These are phyloP conservation scores for Thomomys bottae DNA, from an alignment of 2,113 vertebrate species.

Conservation along the genomic window DNA sequence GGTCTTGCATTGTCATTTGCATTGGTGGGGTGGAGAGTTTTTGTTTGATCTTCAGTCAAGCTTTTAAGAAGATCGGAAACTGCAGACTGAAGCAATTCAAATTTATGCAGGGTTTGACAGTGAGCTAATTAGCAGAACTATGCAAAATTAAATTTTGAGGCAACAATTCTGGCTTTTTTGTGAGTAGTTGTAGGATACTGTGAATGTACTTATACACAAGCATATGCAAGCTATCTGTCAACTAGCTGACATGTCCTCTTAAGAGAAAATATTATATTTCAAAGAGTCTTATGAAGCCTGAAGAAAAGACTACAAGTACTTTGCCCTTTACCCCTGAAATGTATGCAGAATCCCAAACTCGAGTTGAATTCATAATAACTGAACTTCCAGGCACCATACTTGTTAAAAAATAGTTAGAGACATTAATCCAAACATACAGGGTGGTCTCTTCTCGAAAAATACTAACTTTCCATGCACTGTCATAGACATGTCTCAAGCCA, in stretches of 20 bases:
- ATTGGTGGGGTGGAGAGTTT: conserved; percentile 60
- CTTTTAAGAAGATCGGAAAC: conserved; percentile 57
- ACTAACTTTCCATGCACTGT: conserved; percentile 61
- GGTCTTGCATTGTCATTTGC: conserved; percentile 52
- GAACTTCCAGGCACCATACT: conserved; percentile 69
- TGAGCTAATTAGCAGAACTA: conserved; percentile 76
- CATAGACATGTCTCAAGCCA: conserved; percentile 53
- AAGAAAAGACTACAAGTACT: conserved; percentile 67
- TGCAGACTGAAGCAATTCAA: conserved; percentile 70
- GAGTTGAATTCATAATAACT: conserved; percentile 67
- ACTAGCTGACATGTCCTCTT: conserved; percentile 69
- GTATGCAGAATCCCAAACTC: conserved; percentile 64
- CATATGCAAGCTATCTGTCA: conserved; percentile 78
- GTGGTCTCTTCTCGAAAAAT: conserved; percentile 71
- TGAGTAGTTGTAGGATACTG: conserved; percentile 54
- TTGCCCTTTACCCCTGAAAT: conserved; percentile 77
- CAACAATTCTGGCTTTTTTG: conserved; percentile 71
- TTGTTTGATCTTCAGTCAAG: conserved; percentile 75
- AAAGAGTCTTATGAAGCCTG: conserved; percentile 63
- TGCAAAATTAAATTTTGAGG: conserved; percentile 73
- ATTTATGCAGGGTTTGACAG: conserved; percentile 77
- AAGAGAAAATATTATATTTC: conserved; percentile 78
- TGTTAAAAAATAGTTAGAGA: conserved; percentile 77
- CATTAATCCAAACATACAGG: conserved; percentile 75
- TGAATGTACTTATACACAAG: conserved; percentile 61